Evolutionary conservation across 1,140 invertebrate species (phyloP), one percentile per base, ranked within the genome.

Genomic region (Drosophila lowei): DNA sequence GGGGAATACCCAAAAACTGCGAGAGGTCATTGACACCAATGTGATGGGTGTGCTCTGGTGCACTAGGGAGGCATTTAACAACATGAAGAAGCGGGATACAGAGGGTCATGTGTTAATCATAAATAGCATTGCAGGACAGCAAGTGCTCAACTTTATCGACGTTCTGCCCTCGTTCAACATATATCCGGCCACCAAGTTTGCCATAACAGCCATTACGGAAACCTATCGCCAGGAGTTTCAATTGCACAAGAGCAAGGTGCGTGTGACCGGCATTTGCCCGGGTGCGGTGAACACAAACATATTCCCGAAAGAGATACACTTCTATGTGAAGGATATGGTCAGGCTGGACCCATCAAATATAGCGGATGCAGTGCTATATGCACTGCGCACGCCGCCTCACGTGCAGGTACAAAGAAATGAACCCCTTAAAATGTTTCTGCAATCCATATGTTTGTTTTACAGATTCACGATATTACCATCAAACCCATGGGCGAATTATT

Each of bases 31-130:
- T 23, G 94, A 96, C 52, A 93, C 95, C 0, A 97, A 97, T 81
- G 92, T 96, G 0, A 92, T 95, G 59, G 95, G 93, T 0, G 84
- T 96, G 1, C 92, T 93, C 21, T 93, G 95, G 65, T 95, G 95
- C 58, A 94, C 95, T 0, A 92, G 94, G 15, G 93, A 94, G 77
- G 93, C 95, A 1, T 91, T 96, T 2, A 93, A 80, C 7, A 94
- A 93, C 1, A 96, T 97, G 95, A 92, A 90, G 48, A 93, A 93
- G 71, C 91, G 93, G 6, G 92, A 92, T 2, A 92, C 94, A 8
- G 92, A 94, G 66, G 96, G 95, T 0, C 95, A 96, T 66, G 94
- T 97, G 6, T 52, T 90, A 6, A 89, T 90, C 2, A 89, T 91
- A 0, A 91, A 90, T 56, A 91, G 88, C 57, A 91, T 90, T 44